Evolutionary conservation across 2,888 invertebrate genomes (phyloP).

Genomic region (Acronicta alni): DNA sequence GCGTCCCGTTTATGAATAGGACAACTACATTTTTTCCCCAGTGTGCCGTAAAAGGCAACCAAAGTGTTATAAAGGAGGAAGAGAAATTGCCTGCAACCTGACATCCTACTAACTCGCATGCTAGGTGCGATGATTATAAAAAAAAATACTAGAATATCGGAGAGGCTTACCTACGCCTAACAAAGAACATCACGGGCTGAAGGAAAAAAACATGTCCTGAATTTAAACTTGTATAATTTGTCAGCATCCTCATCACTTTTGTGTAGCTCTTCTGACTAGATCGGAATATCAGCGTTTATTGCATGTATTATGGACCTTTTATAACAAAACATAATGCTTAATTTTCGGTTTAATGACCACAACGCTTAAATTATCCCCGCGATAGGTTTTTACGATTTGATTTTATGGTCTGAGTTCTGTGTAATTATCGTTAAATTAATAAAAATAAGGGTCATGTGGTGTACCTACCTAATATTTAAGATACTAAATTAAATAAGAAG

Average conservation of each 20-base stretch:
- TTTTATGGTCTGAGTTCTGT: too few species aligned
- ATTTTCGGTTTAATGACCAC: slow-evolving; percentile 31
- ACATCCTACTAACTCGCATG: slow-evolving; percentile 17
- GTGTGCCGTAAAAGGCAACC: slow-evolving; percentile 15
- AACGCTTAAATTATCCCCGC: slow-evolving; percentile 17
- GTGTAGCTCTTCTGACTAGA: slow-evolving; percentile 6
- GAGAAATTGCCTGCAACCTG: slow-evolving; percentile 9
- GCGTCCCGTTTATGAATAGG: slow-evolving; percentile 14
- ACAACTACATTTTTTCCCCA: slow-evolving; percentile 7
- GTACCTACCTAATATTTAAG: too few species aligned
- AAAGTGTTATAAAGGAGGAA: slow-evolving; percentile 26
- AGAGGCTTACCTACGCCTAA: neutral
- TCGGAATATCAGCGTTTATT: neutral
- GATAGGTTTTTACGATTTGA: too few species aligned
- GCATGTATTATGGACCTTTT: slow-evolving; percentile 8
- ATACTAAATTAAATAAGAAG: too few species aligned
- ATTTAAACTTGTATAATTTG: slow-evolving; percentile 18
- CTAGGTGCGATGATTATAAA: slow-evolving; percentile 21
- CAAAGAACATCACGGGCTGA: slow-evolving; percentile 18
- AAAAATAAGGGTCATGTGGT: too few species aligned
- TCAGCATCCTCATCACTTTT: slow-evolving; percentile 17
- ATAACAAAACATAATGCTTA: slow-evolving; percentile 15
- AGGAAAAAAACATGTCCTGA: slow-evolving; percentile 21
- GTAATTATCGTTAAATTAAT: too few species aligned
- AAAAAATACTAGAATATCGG: slow-evolving; percentile 19